Evolutionary conservation across 2,888 invertebrate species (phyloP), one percentile per base, ranked within the genome.

Genomic region (Ypsolopha sequella): DNA sequence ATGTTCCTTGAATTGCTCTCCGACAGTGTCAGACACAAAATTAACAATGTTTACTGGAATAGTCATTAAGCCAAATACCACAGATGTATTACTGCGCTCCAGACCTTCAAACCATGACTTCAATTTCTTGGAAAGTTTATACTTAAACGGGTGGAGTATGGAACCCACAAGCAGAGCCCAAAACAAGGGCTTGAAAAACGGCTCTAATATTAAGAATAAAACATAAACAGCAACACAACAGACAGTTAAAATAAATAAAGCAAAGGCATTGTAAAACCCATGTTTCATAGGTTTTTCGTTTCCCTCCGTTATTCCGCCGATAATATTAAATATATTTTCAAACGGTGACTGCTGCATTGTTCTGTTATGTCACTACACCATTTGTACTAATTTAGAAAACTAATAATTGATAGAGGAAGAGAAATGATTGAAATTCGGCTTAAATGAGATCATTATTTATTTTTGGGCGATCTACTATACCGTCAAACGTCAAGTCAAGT

Each of bases 101-200:
- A 93, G 70, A 51, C 87, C 81, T 63, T 90, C 88, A 66, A 96
- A 92, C 96, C 97, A 97, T 58, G 90, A 88, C 61, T 93, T 91
- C 24, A 96, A 88, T 55, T 90, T 85, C 54, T 91, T 91, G 0
- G 96, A 92, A 45, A 98, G 76, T 52, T 90, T 91, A 55, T 93
- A 90, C 76, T 99, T 99, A 67, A 97, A 93, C 0, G 99, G 99
- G 76, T 97, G 96, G n/a, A 99, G 88, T 41, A 98, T 94, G 0
- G 98, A 97, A n/a, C 99, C 99, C 64, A 97, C 95, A 36, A 99
- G 86, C 52, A 97, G 87, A 0, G 99, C 98, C 99, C 99, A 99
- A 60, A 98, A 89, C 51, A 99, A 78, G 0, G 99, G 98, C 60
- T 95, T 93, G 38, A 99, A 91, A 77, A 98, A 98, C 0, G 97